These are phyloP conservation scores for Typhlichthys eigenmanni DNA, from an alignment of 2,797 vertebrate genomes.

Conservation along the genomic window DNA sequence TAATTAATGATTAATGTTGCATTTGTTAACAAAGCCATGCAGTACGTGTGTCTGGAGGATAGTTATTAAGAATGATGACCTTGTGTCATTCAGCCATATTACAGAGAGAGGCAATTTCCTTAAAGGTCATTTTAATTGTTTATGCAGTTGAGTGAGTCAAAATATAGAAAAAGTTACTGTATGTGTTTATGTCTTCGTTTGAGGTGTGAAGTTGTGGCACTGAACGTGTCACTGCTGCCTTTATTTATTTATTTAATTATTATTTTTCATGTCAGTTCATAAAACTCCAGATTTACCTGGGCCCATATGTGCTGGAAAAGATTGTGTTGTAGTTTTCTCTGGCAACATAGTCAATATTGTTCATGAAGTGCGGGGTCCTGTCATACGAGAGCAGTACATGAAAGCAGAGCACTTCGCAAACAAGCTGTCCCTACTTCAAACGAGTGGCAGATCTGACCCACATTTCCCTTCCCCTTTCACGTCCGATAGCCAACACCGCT, in stretches of 20 bases:
- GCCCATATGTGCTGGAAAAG: slow-evolving; percentile 56
- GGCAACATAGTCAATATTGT: slow-evolving; percentile 60
- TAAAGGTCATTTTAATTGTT: slow-evolving; percentile 41
- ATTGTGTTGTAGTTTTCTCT: slow-evolving; percentile 43
- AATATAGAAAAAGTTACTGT: slow-evolving; percentile 14
- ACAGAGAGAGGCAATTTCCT: slow-evolving; percentile 36
- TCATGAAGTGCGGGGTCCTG: slow-evolving; percentile 65
- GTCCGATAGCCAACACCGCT: slow-evolving; percentile 60
- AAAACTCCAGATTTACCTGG: slow-evolving; percentile 49
- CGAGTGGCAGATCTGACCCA: slow-evolving; percentile 60
- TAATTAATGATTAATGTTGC: slow-evolving; percentile 67
- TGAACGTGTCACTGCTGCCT: slow-evolving; percentile 42
- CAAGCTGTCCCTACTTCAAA: slow-evolving; percentile 71
- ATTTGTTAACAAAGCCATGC: slow-evolving; percentile 50
- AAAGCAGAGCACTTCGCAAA: slow-evolving; percentile 69
- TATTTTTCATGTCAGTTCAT: slow-evolving; percentile 50
- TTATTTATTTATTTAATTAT: slow-evolving; percentile 11
- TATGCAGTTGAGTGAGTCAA: slow-evolving; percentile 50
- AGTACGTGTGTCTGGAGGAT: slow-evolving; percentile 39
- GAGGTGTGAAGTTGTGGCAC: slow-evolving; percentile 42
- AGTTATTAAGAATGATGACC: slow-evolving; percentile 36
- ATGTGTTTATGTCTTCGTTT: slow-evolving; percentile 36
- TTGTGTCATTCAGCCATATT: slow-evolving; percentile 42
- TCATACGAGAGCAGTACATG: slow-evolving; percentile 66
- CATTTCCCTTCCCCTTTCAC: slow-evolving; percentile 62